Evolutionary conservation across 2,113 vertebrate genomes (phyloP).

Genomic region (Catagonus wagneri): DNA sequence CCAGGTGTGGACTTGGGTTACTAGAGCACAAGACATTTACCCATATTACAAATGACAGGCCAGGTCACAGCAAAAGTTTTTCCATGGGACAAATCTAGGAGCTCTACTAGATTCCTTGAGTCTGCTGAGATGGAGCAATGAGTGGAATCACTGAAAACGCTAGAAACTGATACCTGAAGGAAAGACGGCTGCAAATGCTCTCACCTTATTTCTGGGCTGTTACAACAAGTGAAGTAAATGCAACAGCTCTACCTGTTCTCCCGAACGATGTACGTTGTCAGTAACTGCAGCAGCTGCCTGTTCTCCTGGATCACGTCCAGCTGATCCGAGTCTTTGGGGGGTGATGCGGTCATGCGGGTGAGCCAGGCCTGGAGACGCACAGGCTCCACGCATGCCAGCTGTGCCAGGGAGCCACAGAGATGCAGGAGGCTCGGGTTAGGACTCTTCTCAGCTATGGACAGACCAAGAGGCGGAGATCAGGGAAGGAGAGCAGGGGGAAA

Average conservation of each 20-base stretch:
- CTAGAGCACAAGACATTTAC: neutral
- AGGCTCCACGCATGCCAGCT: constrained; percentile 97
- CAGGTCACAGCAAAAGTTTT: neutral
- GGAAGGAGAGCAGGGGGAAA: neutral
- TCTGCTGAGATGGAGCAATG: neutral
- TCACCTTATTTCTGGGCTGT: neutral
- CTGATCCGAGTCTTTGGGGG: constrained; percentile 96
- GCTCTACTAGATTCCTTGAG: neutral
- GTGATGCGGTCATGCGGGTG: constrained; percentile 96
- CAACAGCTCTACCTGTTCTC: constrained; percentile 91
- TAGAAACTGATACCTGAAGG: neutral
- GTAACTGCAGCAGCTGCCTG: constrained; percentile 94
- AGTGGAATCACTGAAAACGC: neutral
- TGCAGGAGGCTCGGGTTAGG: constrained; percentile 96
- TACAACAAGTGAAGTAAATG: rapidly evolving
- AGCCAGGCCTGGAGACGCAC: constrained; percentile 96
- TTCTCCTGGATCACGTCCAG: constrained; percentile 97
- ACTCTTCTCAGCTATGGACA: constrained; percentile 94
- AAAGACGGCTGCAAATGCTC: neutral
- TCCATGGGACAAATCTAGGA: neutral
- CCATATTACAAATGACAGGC: neutral
- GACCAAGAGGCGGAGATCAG: constrained; percentile 35
- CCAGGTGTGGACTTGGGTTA: neutral
- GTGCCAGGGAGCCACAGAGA: constrained; percentile 97
- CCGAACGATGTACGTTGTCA: constrained; percentile 97